Conservation (phyloP, 2,113 vertebrate genomes). For the Ailurus styani region DNA sequence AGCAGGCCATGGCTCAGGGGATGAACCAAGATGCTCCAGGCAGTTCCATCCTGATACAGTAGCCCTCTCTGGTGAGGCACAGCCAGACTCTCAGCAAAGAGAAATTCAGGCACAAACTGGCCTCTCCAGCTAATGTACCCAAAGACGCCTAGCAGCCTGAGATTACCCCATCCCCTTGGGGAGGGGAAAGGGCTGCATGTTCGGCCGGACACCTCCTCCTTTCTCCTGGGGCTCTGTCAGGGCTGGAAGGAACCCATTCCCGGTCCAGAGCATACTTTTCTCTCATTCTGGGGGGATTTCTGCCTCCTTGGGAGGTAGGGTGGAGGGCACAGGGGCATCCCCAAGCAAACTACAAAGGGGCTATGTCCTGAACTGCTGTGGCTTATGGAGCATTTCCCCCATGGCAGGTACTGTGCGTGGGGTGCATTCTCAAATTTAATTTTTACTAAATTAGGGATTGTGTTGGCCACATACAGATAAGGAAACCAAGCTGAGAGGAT, state of each 20-base stretch:
- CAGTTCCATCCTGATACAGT: not conserved
- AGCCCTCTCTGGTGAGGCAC: not conserved
- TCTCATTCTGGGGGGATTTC: not conserved
- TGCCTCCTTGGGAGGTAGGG: not conserved
- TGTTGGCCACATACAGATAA: not conserved
- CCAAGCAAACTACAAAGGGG: not conserved
- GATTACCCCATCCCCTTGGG: not conserved
- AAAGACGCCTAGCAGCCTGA: not conserved
- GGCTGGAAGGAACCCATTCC: not conserved
- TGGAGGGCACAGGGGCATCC: not conserved
- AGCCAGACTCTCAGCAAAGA: not conserved
- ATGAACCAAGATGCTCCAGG: not conserved
- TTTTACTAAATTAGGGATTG: not conserved
- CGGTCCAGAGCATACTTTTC: not conserved
- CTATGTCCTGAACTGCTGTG: too few species aligned
- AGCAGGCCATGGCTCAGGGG: not conserved
- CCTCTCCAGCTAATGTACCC: not conserved
- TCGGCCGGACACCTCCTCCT: not conserved
- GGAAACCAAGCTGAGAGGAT: not conserved
- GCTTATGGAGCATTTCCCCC: not conserved
- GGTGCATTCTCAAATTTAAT: not conserved
- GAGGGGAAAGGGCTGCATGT: not conserved
- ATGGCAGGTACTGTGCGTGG: rapidly evolving
- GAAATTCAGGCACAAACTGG: not conserved
- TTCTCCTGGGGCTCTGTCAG: not conserved